These are phyloP conservation scores for Halcyon leucocephala DNA, from an alignment of 2,797 vertebrate species.

Conservation along the genomic window DNA sequence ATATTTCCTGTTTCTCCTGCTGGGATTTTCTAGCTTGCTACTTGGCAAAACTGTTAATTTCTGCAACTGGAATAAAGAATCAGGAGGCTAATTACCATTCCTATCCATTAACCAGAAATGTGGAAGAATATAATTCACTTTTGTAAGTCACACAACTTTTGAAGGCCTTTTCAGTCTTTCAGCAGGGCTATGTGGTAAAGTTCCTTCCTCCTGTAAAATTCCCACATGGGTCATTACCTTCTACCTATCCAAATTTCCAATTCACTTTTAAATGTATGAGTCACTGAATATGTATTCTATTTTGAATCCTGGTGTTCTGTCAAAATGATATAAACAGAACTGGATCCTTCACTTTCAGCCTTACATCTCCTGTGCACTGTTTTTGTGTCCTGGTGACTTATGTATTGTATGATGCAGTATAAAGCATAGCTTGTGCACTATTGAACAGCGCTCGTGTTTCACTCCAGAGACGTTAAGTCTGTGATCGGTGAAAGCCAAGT, in stretches of 20 bases:
- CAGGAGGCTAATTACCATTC: not conserved
- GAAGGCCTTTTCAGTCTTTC: not conserved
- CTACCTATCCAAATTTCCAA: not conserved
- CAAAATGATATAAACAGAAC: not conserved
- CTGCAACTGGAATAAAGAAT: not conserved
- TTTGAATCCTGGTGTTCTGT: not conserved
- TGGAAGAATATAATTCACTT: not conserved
- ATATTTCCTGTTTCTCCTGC: not conserved
- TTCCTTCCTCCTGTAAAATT: not conserved
- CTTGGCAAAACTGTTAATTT: not conserved
- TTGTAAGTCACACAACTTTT: not conserved
- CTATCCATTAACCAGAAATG: not conserved
- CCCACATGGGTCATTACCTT: not conserved
- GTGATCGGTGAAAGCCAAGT: not conserved
- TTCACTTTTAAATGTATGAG: slow-evolving; percentile 11
- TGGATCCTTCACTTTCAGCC: not conserved
- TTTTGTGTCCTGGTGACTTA: not conserved
- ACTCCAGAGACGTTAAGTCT: not conserved
- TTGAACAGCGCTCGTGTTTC: not conserved
- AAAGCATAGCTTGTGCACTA: not conserved
- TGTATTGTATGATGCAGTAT: not conserved
- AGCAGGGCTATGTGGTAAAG: not conserved
- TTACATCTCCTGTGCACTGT: not conserved
- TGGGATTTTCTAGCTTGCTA: not conserved
- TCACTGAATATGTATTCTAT: not conserved